Base-by-base conservation (phyloP, 2,888 invertebrate species). In the Diplolepis rosae region DNA sequence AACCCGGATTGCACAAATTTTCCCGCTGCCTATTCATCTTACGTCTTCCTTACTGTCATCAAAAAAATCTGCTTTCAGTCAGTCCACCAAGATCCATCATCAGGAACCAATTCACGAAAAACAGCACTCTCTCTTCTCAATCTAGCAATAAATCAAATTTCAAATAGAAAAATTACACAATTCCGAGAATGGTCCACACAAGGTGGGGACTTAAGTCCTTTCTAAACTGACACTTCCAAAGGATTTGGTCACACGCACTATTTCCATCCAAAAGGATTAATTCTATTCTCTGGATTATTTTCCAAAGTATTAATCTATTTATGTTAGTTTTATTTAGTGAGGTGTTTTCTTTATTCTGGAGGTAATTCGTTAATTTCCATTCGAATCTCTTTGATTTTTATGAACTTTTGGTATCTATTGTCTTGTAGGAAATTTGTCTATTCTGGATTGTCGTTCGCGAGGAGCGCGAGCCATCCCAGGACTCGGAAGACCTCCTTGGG, bases 401-500 rank as follows among this genome's bases (percentile, higher is more conserved):
- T 24, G 52, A 24, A 65, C 15, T 65, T 28, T 11, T 1, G 28
- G 22, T 61, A 28, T 67, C 66, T 50, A 22, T 65, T 15, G 22
- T 54, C 11, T 67, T n/a, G n/a, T n/a, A n/a, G n/a, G n/a, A n/a
- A n/a, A n/a, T n/a, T n/a, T n/a, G n/a, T 11, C 22, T 48, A 24
- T 1, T 30, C 13, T 35, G 24, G 50, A 18, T 48, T 4, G 11
- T 52, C 15, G n/a, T 27, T 42, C 69, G 69, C 71, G 75, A 73
- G 73, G 74, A 68, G 69, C 79, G 75, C 76, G 75, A 74, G 73
- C 77, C 70, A 70, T 76, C 68, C 74, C 79, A 77, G 79, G 79
- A 82, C 79, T 80, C 76, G 75, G 78, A 79, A 78, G 83, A 84
- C 77, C 81, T 79, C 83, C 75, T 77, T 81, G 77, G 81, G 82